Base-by-base conservation (phyloP, 92 coral and sea anemone genomes). In the Umimayanthus kanabou region DNA sequence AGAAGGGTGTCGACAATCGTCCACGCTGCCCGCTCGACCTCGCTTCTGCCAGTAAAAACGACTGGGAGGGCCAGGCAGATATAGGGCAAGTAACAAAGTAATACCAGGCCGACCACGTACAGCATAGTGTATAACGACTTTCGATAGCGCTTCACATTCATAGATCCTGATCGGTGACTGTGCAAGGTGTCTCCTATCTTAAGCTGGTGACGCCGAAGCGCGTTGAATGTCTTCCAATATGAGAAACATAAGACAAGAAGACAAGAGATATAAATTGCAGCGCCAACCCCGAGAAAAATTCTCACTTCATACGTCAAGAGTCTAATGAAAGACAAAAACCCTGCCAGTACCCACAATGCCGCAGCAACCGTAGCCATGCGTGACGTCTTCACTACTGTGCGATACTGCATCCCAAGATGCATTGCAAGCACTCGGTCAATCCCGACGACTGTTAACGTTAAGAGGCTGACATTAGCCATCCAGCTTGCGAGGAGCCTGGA, bases 361-460 rank as follows among this genome's bases (percentile, higher is more conserved):
- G 33, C 74, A 25, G 87, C 80, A n/a, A 73, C 67, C 5, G 80
- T 11, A 22, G 67, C 65, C 81, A 88, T 75, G 43, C 88, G 89
- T 85, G 73, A 73, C 7, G 72, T 70, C 33, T 88, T 91, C 5
- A 91, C 87, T 7, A 88, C 73, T 13, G 85, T 37, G 13, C 93
- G 91, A 50, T 91, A 88, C 33, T 84, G 85, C 75, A 80, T 80
- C 1, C 93, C 75, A 26, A 88, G 89, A 29, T 85, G 76, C 84
- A 91, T 50, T 4, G 93, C 93, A 22, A 91, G 89, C 47, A 88
- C 89, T 42, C 93, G 89, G 39, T 91, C 93, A 26, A 91, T 73
- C 10, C 89, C 89, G 6, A 91, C 86, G 14, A 85, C 87, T n/a
- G 93, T 88, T 72, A 88, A 85, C 42, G 91, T 91, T 5, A 84